These are phyloP conservation scores for Sturmia bella DNA, from an alignment of 2,888 invertebrate species.

Conservation along the genomic window DNA sequence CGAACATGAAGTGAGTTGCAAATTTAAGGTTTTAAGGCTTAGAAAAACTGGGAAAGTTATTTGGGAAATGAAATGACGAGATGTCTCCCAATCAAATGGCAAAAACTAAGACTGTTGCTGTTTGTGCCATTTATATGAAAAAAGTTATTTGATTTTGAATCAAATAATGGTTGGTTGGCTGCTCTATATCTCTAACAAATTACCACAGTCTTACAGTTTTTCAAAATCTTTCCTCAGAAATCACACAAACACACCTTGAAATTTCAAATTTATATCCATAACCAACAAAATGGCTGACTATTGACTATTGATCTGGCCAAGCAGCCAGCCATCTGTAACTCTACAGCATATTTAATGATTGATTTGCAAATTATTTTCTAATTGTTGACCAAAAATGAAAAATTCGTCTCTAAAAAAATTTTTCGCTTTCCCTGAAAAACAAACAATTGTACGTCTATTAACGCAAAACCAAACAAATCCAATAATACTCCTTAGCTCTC, in stretches of 20 bases:
- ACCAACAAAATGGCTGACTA: slow-evolving; percentile 48
- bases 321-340: slow-evolving; percentile 42
- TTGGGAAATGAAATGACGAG: slow-evolving; percentile 32
- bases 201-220: slow-evolving; percentile 37
- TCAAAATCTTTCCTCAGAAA: slow-evolving; percentile 30
- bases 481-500: slow-evolving; percentile 76
- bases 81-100: slow-evolving; percentile 21
- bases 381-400: slow-evolving; percentile 61
- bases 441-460: slow-evolving; percentile 64
- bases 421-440: slow-evolving; percentile 70
- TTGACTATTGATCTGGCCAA: slow-evolving; percentile 41
- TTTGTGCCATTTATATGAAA: slow-evolving; percentile 29
- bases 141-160: neutral
- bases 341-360: slow-evolving; percentile 46
- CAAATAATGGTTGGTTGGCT: too few relatives aligned
- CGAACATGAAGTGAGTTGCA: slow-evolving; percentile 55
- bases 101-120: slow-evolving; percentile 44
- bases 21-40: slow-evolving; percentile 64
- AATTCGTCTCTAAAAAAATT: slow-evolving; percentile 66
- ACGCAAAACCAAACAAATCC: slow-evolving; percentile 61
- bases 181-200: slow-evolving; percentile 31
- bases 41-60: slow-evolving; percentile 44
- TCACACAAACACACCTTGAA: slow-evolving; percentile 45
- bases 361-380: slow-evolving; percentile 55
- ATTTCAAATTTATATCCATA: slow-evolving; percentile 43